phyloP scores from a whole-genome alignment of 64 coral and sea anemone species.

The Platygyra sinensis region DNA sequence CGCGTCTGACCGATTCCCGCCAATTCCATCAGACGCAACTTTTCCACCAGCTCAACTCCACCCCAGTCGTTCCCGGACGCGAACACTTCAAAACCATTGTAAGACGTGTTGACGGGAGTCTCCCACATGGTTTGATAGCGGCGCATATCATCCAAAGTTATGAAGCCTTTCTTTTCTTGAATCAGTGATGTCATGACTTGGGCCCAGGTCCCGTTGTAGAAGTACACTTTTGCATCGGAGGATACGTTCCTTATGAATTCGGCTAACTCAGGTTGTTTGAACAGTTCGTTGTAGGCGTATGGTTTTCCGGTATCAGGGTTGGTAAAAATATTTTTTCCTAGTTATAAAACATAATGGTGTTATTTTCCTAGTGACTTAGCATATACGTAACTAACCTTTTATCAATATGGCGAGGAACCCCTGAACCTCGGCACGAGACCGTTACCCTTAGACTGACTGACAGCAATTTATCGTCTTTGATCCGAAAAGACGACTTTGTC shows the following conservation, averaged over 20 bases:
- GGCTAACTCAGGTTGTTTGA: conserved; percentile 80
- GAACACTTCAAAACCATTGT: conserved; percentile 12
- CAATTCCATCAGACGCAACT: conserved; percentile 60
- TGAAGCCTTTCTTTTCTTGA: conserved; percentile 62
- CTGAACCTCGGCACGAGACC: no score
- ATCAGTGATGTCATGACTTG: conserved; percentile 47
- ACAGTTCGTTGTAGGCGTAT: conserved; percentile 71
- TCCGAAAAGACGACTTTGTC: no score
- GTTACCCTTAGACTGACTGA: no score
- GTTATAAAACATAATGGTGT: background rate
- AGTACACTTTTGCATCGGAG: conserved; percentile 49
- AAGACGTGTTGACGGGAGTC: conserved; percentile 31
- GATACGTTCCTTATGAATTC: conserved; percentile 72
- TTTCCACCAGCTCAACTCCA: conserved; percentile 46
- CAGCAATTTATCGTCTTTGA: no score
- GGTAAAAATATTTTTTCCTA: conserved; percentile 75
- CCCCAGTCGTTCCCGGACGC: conserved; percentile 52
- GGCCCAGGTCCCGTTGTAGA: conserved; percentile 88
- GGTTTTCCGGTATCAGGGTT: conserved; percentile 75
- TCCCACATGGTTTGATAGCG: conserved; percentile 59
- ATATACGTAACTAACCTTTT: no score
- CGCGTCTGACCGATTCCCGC: conserved; percentile 16
- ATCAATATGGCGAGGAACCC: no score
- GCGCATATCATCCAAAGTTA: conserved; percentile 59
- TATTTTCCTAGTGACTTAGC: no score